Conservation (phyloP, 2,113 vertebrate genomes). For the Anguilla japonica region DNA sequence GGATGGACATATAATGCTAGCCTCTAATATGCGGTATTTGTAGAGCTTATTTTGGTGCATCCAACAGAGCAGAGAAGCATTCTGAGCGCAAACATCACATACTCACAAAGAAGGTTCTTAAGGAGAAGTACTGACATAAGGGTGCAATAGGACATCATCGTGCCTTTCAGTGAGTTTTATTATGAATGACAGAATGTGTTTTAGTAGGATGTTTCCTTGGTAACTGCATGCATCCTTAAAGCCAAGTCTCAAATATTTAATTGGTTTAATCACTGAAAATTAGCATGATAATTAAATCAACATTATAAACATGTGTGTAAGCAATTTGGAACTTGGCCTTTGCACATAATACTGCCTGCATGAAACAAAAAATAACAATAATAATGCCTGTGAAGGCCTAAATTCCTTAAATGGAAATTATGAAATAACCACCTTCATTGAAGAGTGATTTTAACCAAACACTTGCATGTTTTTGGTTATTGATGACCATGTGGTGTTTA, state of each 20-base stretch:
- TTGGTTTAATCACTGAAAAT: constrained; percentile 61
- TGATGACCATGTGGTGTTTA: not conserved
- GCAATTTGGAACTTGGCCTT: constrained; percentile 44
- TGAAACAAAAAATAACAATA: constrained; percentile 16
- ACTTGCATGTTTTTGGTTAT: constrained; percentile 22
- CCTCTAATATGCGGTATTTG: not conserved
- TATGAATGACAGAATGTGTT: constrained; percentile 53
- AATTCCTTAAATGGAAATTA: not conserved
- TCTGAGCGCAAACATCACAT: not conserved
- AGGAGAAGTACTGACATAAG: constrained; percentile 36
- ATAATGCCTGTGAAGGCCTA: constrained; percentile 1
- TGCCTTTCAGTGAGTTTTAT: constrained; percentile 47
- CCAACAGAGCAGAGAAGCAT: not conserved
- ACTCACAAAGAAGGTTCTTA: constrained; percentile 1
- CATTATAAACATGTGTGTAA: constrained; percentile 56
- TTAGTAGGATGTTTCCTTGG: constrained; percentile 62
- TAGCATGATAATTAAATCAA: constrained; percentile 63
- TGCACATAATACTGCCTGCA: constrained; percentile 25
- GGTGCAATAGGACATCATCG: constrained; percentile 56
- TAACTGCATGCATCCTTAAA: constrained; percentile 62
- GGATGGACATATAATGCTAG: not conserved
- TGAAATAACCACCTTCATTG: constrained; percentile 15
- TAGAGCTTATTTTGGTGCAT: not conserved
- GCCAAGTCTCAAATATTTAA: constrained; percentile 55
- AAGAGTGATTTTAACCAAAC: constrained; percentile 37